Evolutionary conservation across 2,797 vertebrate species (phyloP), one percentile per base, ranked within the genome.

Genomic region (Esox lucius): DNA sequence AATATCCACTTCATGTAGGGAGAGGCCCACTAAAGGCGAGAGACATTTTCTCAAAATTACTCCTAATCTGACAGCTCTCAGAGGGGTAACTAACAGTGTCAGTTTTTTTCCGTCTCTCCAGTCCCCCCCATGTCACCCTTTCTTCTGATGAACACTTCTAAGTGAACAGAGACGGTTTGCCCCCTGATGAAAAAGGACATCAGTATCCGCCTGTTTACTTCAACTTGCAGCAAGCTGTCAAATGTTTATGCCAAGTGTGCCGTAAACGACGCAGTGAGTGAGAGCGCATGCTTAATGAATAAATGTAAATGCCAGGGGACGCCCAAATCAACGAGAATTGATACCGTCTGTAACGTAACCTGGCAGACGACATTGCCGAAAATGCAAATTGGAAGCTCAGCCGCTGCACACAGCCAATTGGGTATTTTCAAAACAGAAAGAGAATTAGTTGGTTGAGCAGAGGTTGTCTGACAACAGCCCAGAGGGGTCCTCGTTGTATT

Each of bases 221-320:
- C 83, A 75, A 73, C 82, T 72, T 78, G 75, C 78, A 80, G 81
- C 73, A 8, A 2, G 15, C 75, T 81, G 80, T 80, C 81, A 86
- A 73, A 81, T 77, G 17, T 64, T 69, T n/a, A 5, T 0, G 76
- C 70, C 19, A 24, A 22, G 51, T 31, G 35, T 33, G 61, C 71
- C 80, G 72, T 5, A 7, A 33, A 71, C 56, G 28, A 39, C 31
- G 67, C 1, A 15, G 33, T 5, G 28, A 33, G 5, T n/a, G 26
- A 33, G 68, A 62, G 56, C 71, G 53, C 80, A 78, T 72, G 75
- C 75, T 78, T 84, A 86, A 91, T 87, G 87, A 90, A 90, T 89
- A 88, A 80, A 91, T 88, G 83, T 83, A 91, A 90, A 88, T 89
- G 86, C 74, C 74, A 78, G 78, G 79, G 77, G 83, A 85, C 68